Base-by-base conservation (phyloP, 1,140 invertebrate species). In the Drosophila repleta region DNA sequence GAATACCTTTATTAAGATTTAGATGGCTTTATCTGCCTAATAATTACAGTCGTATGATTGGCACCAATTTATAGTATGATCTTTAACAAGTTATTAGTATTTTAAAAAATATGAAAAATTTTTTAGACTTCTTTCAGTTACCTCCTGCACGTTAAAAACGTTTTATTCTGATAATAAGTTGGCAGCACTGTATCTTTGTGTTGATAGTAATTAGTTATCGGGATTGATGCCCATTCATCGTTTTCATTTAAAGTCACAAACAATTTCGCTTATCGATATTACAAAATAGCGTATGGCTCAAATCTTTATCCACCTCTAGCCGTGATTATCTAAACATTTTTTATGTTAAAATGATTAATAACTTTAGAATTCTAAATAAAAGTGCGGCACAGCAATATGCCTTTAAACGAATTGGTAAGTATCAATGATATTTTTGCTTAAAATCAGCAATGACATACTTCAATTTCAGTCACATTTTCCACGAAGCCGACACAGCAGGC, bases 401-500 rank as follows among this genome's bases (percentile, higher is more conserved):
- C 11, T 72, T 73, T 41, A 90, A 76, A 11, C 66, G 85, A 3
- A 79, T 91, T 52, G 85, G 90, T 91, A 71, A 67, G 67, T 26
- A 29, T 2, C 21, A 8, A 4, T 17, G 0, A 8, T 32, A 35
- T 13, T 6, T 7, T 6, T n/a, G 5, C 0, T 55, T 13, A 46
- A 46, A 15, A 3, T 3, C 18, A 17, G 4, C 11, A 20, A 37
- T 67, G 11, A 65, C 17, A 48, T 24, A 8, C n/a, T 0, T 5
- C 15, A 46, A 41, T 80, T 90, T 76, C 56, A 91, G 90, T 82
- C 68, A 74, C 90, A 74, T 91, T 79, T 76, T 90, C 90, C 3
- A 85, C 90, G 6, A 91, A 90, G 51, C 55, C 90, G 29, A 80
- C 77, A 24, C 80, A 90, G 51, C 76, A 83, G 32, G 76, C 73